Percentiles rank a stretch among this genome's conserved stretches.
These are phyloP conservation scores for Actinemys pallida DNA, from an alignment of 2,113 vertebrate species.

Conservation along the genomic window DNA sequence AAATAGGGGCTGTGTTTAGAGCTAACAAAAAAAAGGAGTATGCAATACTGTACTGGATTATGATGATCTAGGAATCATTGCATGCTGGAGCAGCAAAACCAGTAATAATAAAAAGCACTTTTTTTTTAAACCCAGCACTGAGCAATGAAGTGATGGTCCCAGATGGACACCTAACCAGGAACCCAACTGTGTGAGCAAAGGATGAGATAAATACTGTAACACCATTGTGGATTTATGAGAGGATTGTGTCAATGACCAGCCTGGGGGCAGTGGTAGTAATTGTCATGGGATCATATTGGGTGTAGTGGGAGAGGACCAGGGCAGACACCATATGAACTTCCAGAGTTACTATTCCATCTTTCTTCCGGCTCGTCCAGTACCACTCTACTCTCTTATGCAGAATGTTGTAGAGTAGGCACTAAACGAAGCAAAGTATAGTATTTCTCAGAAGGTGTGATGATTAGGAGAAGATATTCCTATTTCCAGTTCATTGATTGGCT, in stretches of 20 bases:
- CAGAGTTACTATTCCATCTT: not conserved
- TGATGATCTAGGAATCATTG: not conserved
- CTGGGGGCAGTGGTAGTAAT: not conserved
- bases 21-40: not conserved
- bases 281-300: accelerated
- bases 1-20: not conserved
- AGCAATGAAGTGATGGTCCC: not conserved
- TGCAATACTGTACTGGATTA: not conserved
- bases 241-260: not conserved
- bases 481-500: not conserved
- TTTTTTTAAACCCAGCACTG: not conserved
- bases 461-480: not conserved
- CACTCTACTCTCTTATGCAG: not conserved
- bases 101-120: not conserved
- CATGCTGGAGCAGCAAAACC: not conserved
- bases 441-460: not conserved
- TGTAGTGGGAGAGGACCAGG: not conserved
- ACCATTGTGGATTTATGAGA: not conserved
- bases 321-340: not conserved
- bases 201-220: not conserved
- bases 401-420: not conserved
- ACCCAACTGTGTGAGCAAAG: not conserved
- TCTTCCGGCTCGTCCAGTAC: not conserved
- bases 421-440: not conserved
- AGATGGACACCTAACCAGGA: accelerated